These are phyloP conservation scores for Scylla paramamosain DNA, from an alignment of 1,140 invertebrate species.

Conservation along the genomic window DNA sequence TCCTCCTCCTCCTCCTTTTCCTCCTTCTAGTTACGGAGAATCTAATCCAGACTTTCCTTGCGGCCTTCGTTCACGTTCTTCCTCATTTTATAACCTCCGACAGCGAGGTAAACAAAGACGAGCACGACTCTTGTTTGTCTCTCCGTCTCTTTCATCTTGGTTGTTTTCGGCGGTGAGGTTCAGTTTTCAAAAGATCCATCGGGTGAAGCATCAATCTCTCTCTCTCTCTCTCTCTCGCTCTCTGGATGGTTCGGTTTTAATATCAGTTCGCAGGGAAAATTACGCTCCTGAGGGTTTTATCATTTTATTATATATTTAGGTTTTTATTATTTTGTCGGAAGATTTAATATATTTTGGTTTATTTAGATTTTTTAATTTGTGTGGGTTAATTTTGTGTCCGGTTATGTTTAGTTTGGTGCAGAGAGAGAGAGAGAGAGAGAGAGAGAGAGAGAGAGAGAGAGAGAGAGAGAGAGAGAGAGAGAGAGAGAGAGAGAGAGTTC, in stretches of 20 bases:
- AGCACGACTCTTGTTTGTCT: neutral
- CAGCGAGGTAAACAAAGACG: neutral
- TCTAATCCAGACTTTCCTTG: conserved; percentile 34
- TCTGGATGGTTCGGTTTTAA: neutral
- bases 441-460: no score
- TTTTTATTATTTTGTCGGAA: neutral
- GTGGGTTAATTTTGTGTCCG: no score
- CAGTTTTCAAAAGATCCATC: neutral
- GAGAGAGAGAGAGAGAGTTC: no score
- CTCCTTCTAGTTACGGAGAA: neutral
- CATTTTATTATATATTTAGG: neutral
- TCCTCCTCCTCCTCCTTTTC: neutral
- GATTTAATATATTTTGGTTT: neutral
- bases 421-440: no score
- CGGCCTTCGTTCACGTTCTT: neutral
- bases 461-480: no score
- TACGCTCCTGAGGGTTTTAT: neutral
- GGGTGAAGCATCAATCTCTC: neutral
- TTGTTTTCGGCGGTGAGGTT: neutral
- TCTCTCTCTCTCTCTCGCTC: neutral
- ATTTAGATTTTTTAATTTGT: neutral
- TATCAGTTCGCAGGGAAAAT: neutral
- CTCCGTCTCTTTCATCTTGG: neutral
- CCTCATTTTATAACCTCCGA: neutral
- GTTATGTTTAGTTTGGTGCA: no score